Base-by-base conservation (phyloP, 2,888 invertebrate genomes). In the Torymus aiolomorphi region DNA sequence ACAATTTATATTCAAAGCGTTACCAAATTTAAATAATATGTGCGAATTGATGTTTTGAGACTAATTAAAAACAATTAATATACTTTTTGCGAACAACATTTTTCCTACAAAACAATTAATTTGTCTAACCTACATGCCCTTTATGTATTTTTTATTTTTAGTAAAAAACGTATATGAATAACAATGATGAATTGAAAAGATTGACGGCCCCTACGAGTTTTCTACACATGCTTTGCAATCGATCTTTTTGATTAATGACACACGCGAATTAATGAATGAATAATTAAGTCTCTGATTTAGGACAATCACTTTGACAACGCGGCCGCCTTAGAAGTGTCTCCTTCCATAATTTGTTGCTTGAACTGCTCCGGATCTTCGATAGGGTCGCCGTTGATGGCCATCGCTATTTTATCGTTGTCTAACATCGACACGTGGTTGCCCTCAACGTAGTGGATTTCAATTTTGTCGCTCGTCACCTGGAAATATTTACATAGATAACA, bases 381-480 rank as follows among this genome's bases (percentile, higher is more conserved):
- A 0, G 87, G 84, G 14, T 89, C 89, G 1, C 86, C 87, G 52
- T 89, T 89, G 4, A 90, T 87, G 3, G 85, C 87, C 2, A 81
- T 92, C 0, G 94, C 92, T 69, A 94, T 90, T 83, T 93, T 93
- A 69, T 92, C 91, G 85, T 94, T 94, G 14, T 95, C 93, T 83
- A 96, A 86, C 85, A 96, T 94, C 59, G 93, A 93, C 0, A 92
- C 88, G 85, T 96, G 96, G 86, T 94, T 94, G 12, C 96, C 96
- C 85, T 95, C 95, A n/a, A 95, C 90, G 67, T 92, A 92, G 84
- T 93, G 92, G 0, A 95, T 91, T 0, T 92, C 92, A 0, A 95
- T 92, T 1, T 91, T 91, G 0, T 92, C 91, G 31, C 92, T 92
- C 0, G 94, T 94, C 49, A 92, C 87, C 87, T 91, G 84, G 31